A percentile compares a stretch with the other conserved stretches of the same genome.
Evolutionary conservation across 2,797 vertebrate genomes (phyloP).

Genomic region (Spondyliosoma cantharus): DNA sequence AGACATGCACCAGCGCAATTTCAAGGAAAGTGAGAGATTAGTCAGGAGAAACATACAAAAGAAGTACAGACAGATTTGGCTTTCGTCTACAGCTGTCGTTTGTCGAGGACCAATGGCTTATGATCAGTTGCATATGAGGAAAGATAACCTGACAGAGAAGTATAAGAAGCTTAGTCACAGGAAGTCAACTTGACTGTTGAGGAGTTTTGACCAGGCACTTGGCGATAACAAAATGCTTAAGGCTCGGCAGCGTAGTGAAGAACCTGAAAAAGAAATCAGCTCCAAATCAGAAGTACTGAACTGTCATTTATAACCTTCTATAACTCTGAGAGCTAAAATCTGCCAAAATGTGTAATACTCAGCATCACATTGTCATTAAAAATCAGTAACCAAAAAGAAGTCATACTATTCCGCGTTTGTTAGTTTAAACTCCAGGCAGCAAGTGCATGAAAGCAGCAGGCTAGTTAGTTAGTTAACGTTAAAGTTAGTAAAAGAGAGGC

Average conservation of each 20-base stretch:
- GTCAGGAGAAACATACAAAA: conserved; percentile 37
- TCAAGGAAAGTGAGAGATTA: conserved; percentile 30
- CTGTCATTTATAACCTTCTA: not conserved
- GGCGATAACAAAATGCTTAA: conserved; percentile 57
- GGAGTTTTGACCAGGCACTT: conserved; percentile 78
- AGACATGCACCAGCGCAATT: conserved; percentile 59
- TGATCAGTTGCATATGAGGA: conserved; percentile 30
- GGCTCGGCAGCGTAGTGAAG: conserved; percentile 42
- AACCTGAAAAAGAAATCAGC: not conserved
- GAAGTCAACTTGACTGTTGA: conserved; percentile 23
- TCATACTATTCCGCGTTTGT: not conserved
- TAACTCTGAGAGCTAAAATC: not conserved
- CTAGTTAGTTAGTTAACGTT: conserved; percentile 21
- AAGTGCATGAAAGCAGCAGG: conserved; percentile 29
- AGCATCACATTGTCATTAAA: conserved; percentile 1
- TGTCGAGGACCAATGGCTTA: conserved; percentile 42
- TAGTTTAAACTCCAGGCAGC: conserved; percentile 23
- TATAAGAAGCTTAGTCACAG: conserved; percentile 8
- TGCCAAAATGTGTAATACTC: conserved; percentile 1
- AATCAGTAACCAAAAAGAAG: conserved; percentile 13
- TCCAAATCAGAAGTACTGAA: not conserved
- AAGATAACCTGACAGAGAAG: conserved; percentile 53
- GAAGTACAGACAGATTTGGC: conserved; percentile 40
- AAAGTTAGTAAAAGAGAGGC: not conserved
- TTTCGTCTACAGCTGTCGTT: conserved; percentile 38